Base-by-base conservation (phyloP, 2,113 vertebrate species). In the Athene cunicularia region DNA sequence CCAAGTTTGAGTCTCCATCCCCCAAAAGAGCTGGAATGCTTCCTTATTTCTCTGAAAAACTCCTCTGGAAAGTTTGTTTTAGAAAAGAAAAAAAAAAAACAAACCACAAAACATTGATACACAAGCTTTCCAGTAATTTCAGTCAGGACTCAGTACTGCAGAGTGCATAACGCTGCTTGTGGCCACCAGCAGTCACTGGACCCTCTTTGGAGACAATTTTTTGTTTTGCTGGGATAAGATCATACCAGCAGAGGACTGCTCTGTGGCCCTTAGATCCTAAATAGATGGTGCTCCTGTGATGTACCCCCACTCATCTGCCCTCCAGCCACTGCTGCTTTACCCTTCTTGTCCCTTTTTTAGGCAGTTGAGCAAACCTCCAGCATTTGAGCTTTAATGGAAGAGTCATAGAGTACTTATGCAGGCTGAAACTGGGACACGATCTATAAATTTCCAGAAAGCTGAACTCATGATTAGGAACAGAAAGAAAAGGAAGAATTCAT, bases 361-460 rank as follows among this genome's bases (percentile, higher is more conserved):
- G 41, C 37, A 63, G 67, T 52, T 71, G 39, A 92, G 86, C 56
- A 92, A 94, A 92, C 35, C 43, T 64, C 33, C 50, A 86, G 39
- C n/a, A 59, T 83, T 80, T 83, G 64, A 93, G 74, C 73, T 91
- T 95, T 86, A 96, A 71, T 30, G 64, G 64, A 71, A 92, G 23
- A 67, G 75, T 71, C 83, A 71, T 33, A 67, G 86, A 90, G n/a
- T n/a, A 90, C 90, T 90, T 83, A 59, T 4, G 33, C 83, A 75
- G 64, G 75, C 60, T 93, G 91, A 95, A 95, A 97, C 67, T 74
- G 68, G 83, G 88, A 91, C 88, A 92, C 5, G 3, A 93, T 67
- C 88, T 87, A 92, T 95, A 92, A 95, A 95, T 95, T 95, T 91
- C 76, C 16, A 2, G 86, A 83, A 95, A 94, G 33, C 28, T 86